A percentile compares a stretch with the other conserved stretches of the same genome.
Conservation (phyloP, 2,797 vertebrate species). For the Sebastes steindachneri region DNA sequence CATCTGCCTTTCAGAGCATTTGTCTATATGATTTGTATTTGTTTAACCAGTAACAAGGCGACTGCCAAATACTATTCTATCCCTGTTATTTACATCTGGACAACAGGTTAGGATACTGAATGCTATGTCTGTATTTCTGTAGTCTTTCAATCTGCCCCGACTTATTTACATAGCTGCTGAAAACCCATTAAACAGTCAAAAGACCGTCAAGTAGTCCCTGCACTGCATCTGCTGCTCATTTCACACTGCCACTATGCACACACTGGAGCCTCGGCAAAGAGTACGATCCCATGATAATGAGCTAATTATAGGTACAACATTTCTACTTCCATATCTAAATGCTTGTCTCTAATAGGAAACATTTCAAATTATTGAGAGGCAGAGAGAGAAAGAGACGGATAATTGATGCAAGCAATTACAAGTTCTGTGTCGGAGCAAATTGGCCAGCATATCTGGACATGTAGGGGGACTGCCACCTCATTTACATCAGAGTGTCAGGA, state of each 20-base stretch:
- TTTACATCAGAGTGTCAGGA: slow-evolving; percentile 82
- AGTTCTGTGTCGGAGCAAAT: slow-evolving; percentile 85
- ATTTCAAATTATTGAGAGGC: slow-evolving; percentile 81
- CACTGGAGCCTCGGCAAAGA: slow-evolving; percentile 39
- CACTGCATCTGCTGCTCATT: slow-evolving; percentile 58
- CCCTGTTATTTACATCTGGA: not conserved
- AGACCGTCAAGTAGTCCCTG: slow-evolving; percentile 23
- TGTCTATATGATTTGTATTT: not conserved
- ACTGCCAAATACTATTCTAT: not conserved
- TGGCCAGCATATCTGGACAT: slow-evolving; percentile 83
- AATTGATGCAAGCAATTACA: slow-evolving; percentile 87
- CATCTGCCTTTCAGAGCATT: not conserved
- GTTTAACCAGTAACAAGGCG: not conserved
- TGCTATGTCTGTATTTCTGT: not conserved
- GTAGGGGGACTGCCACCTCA: slow-evolving; percentile 82
- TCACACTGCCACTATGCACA: slow-evolving; percentile 32
- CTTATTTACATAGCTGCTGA: slow-evolving; percentile 46
- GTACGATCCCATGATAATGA: slow-evolving; percentile 76
- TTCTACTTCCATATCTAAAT: slow-evolving; percentile 80
- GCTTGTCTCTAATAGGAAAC: slow-evolving; percentile 82
- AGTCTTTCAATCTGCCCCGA: slow-evolving; percentile 29
- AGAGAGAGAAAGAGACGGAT: slow-evolving; percentile 75
- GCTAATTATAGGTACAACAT: slow-evolving; percentile 84
- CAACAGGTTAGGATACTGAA: not conserved
- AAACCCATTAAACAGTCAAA: slow-evolving; percentile 51